Percentiles rank a stretch among this genome's conserved stretches.
Evolutionary conservation across 1,140 invertebrate species (phyloP).

Genomic region (Phthorimaea operculella): DNA sequence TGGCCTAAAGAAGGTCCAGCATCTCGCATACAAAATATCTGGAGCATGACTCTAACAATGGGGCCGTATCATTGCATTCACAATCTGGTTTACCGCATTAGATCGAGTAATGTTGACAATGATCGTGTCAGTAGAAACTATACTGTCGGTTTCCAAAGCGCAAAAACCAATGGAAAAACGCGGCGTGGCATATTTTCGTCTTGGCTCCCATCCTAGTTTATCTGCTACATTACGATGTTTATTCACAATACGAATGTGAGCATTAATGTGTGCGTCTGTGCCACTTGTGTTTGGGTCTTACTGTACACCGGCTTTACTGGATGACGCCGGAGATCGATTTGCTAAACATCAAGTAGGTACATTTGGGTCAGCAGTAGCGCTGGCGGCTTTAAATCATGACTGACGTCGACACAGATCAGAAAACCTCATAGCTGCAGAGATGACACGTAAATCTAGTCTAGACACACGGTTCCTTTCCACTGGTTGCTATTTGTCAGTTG

Average conservation of each 20-base stretch:
- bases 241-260: constrained; percentile 65
- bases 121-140: constrained; percentile 35
- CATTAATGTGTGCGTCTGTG: constrained; percentile 61
- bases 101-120: constrained; percentile 36
- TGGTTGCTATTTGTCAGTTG: not conserved
- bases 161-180: constrained; percentile 66
- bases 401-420: not conserved
- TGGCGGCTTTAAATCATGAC: not conserved
- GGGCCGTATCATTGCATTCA: not conserved
- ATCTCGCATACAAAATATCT: constrained; percentile 1
- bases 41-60: constrained; percentile 9
- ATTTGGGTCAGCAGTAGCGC: not conserved
- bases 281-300: constrained; percentile 48
- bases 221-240: constrained; percentile 68
- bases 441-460: not conserved
- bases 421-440: not conserved
- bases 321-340: not conserved
- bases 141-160: constrained; percentile 59
- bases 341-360: constrained; percentile 1
- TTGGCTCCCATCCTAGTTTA: constrained; percentile 67
- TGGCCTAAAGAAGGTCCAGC: not conserved
- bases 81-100: constrained; percentile 31
- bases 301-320: not conserved
- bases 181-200: constrained; percentile 66
- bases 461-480: no score